Percentiles rank a stretch among this genome's conserved stretches.
These are phyloP conservation scores for Sphaeramia orbicularis DNA, from an alignment of 2,797 vertebrate species.

Conservation along the genomic window DNA sequence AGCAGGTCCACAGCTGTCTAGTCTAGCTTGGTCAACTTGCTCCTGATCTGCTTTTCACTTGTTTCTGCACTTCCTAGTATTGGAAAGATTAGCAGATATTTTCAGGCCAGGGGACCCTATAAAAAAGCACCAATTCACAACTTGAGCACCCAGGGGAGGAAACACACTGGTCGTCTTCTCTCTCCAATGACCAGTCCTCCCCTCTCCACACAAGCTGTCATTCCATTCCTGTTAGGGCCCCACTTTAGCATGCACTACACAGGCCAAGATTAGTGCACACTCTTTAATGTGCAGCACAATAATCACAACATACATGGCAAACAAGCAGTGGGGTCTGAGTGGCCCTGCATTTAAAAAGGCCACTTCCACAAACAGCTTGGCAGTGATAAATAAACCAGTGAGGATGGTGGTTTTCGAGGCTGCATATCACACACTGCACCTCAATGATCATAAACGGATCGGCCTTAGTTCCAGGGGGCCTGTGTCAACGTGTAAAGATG, in stretches of 20 bases:
- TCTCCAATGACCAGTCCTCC: conserved; percentile 39
- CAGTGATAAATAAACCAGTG: conserved; percentile 72
- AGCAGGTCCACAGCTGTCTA: conserved; percentile 38
- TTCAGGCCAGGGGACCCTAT: conserved; percentile 25
- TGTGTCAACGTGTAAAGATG: conserved; percentile 33
- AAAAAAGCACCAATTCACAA: conserved; percentile 72
- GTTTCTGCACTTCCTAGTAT: conserved; percentile 18
- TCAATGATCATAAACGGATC: conserved; percentile 38
- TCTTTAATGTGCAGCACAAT: conserved; percentile 41
- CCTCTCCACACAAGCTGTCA: conserved; percentile 56
- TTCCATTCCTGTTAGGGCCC: conserved; percentile 51
- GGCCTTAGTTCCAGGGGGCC: conserved; percentile 42
- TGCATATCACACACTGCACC: conserved; percentile 56
- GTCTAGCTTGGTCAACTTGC: conserved; percentile 3
- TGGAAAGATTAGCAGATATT: conserved; percentile 32
- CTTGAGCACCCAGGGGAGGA: conserved; percentile 63
- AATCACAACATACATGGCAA: conserved; percentile 58
- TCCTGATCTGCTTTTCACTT: conserved; percentile 58
- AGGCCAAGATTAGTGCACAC: conserved; percentile 37
- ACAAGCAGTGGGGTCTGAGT: conserved; percentile 42
- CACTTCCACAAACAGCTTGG: conserved; percentile 60
- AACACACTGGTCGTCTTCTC: conserved; percentile 43
- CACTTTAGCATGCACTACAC: conserved; percentile 46
- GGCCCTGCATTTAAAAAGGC: conserved; percentile 52
- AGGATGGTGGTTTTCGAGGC: conserved; percentile 54